Base-by-base conservation (phyloP, 2,888 invertebrate species). In the Argynnis bischoffii region DNA sequence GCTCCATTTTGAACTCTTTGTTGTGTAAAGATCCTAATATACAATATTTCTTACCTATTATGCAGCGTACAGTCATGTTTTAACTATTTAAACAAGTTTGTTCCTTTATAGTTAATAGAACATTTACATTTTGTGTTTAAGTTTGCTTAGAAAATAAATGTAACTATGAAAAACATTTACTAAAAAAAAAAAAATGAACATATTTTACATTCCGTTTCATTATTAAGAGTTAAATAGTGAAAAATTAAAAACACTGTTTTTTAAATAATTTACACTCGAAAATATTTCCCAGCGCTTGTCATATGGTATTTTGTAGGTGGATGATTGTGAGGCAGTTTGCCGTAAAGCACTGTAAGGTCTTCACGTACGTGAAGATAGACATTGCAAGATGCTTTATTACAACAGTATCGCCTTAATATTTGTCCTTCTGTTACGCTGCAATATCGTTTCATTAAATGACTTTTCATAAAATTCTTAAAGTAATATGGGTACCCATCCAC, bases 401-500 rank as follows among this genome's bases (percentile, higher is more conserved):
- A 86, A 56, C 78, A 77, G 79, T 81, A 85, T 0, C 83, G 78
- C 2, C 59, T 59, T 14, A 57, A 21, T 4, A 26, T 59, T n/a
- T 26, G 26, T 15, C 16, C 46, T 46, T 46, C 46, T 18, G 4
- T 47, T 21, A 15, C n/a, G 11, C 47, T n/a, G 26, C 47, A 26
- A 47, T 26, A 47, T 11, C 57, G 47, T n/a, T 47, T 59, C 47
- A 47, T 8, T 55, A 73, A 60, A 0, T 67, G 41, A 18, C 70
- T 59, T 54, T 63, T 73, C 13, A 70, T 56, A 3, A 35, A 55
- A 8, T 67, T 60, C 64, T 79, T 85, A 56, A 70, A 79, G 69
- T 81, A 83, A 73, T 74, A 82, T 3, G 85, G 78, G 67, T 78
- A 84, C 2, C 78, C 80, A 14, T 81, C 66, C n/a, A 79, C 70